A percentile compares a stretch with the other conserved stretches of the same genome.
Evolutionary conservation across 2,888 invertebrate genomes (phyloP).

Genomic region (Capitulum mitella): DNA sequence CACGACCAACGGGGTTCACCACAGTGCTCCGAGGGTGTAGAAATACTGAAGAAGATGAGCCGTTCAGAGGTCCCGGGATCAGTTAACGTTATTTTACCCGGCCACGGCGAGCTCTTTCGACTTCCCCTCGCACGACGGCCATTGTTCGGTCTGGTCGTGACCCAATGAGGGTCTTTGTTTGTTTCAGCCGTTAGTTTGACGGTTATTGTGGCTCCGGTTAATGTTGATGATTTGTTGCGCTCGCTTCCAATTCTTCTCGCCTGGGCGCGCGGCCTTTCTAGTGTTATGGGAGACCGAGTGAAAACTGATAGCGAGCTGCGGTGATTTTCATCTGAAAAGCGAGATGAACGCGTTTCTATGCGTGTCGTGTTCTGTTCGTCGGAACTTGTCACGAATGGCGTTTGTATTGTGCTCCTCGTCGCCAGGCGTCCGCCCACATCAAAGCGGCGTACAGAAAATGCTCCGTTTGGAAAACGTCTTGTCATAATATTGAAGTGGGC

Average conservation of each 20-base stretch:
- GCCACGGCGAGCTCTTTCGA: neutral
- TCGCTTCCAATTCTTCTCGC: neutral
- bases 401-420: too few relatives aligned
- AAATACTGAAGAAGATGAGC: neutral
- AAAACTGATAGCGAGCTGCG: too few relatives aligned
- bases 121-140: neutral
- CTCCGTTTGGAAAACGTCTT: too few relatives aligned
- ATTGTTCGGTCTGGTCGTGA: neutral
- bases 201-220: conserved; percentile 13
- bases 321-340: too few relatives aligned
- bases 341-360: too few relatives aligned
- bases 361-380: too few relatives aligned
- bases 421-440: too few relatives aligned
- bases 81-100: neutral
- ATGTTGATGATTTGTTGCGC: neutral
- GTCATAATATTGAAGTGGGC: neutral
- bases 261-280: neutral
- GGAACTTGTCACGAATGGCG: too few relatives aligned
- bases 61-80: neutral
- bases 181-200: neutral
- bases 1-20: neutral
- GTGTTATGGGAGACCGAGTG: too few relatives aligned
- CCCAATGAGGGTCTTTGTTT: neutral
- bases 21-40: neutral
- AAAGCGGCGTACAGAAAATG: too few relatives aligned